phyloP scores from a whole-genome alignment of 92 coral and sea anemone genomes.

The Chrysogorgia sp. region DNA sequence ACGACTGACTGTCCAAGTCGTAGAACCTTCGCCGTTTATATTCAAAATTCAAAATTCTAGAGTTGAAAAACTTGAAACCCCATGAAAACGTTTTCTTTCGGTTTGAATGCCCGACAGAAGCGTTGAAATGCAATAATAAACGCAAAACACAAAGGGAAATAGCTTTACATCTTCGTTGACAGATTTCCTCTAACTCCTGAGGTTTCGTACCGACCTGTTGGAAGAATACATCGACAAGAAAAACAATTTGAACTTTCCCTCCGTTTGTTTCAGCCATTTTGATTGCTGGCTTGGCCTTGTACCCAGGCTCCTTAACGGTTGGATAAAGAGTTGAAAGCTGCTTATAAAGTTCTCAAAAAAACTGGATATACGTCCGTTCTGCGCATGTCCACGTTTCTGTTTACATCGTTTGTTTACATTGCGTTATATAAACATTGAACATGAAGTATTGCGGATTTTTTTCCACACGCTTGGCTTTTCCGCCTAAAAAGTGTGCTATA shows the following conservation, averaged over 20 bases:
- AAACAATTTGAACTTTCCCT: slow-evolving; percentile 45
- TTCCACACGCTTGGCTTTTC: too few species aligned
- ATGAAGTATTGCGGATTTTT: too few species aligned
- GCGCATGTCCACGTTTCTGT: too few species aligned
- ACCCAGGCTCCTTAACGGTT: too few species aligned
- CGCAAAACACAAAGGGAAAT: slow-evolving; percentile 78
- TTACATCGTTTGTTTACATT: too few species aligned
- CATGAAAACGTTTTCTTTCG: slow-evolving; percentile 44
- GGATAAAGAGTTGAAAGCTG: too few species aligned
- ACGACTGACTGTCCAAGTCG: slow-evolving; percentile 66
- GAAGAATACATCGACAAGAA: slow-evolving; percentile 24
- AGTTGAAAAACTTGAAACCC: slow-evolving; percentile 91
- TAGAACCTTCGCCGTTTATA: slow-evolving; percentile 83
- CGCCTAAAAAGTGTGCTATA: too few species aligned
- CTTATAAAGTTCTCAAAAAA: too few species aligned
- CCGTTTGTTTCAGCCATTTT: slow-evolving; percentile 31
- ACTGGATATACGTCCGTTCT: too few species aligned
- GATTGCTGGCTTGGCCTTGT: background rate
- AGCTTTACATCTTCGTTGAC: slow-evolving; percentile 25
- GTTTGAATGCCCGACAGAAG: background rate
- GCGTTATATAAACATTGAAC: too few species aligned
- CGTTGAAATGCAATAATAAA: slow-evolving; percentile 69
- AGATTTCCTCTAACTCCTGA: background rate
- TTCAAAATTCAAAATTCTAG: slow-evolving; percentile 70
- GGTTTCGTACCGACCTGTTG: background rate